Base-by-base conservation (phyloP, 2,113 vertebrate species). In the Erpornis zantholeuca region DNA sequence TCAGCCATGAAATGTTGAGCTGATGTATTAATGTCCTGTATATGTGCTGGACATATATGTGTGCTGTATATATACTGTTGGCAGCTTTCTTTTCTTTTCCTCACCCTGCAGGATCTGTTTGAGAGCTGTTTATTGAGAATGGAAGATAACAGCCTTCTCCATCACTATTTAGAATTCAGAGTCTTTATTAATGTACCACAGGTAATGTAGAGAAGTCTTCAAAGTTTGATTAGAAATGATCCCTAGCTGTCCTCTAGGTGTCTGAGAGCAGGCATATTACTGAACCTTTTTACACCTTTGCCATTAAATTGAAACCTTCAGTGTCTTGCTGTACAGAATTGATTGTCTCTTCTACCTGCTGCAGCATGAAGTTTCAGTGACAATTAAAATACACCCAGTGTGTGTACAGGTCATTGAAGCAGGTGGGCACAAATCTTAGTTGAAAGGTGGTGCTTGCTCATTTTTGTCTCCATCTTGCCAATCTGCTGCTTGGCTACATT, bases 81-180 rank as follows among this genome's bases (percentile, higher is more conserved):
- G 17, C 85, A 83, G 29, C 6, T 69, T 70, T 54, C 50, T 76
- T 76, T 88, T 71, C 83, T 71, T 33, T 27, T 70, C 76, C 52
- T 56, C 69, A 79, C 54, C 76, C 78, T 92, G 33, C 95, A 99
- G 99, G 98, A 98, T 36, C 97, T 99, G 38, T 98, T 98, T 95
- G 97, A 97, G 92, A 98, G 97, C 92, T 98, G 97, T 93, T 98
- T 99, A 91, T 96, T 99, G 88, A 98, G 97, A 86, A 92, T 99
- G 84, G 97, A 98, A 87, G 98, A 99, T 88, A 96, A 97, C 63
- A 98, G 98, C 69, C 98, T 99, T 60, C 97, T 98, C 19, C 98
- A 98, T 86, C 97, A 98, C 52, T 98, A 98, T 52, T 98, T 99
- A 92, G 99, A 99, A 52, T 97, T 99, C 92, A 98, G 94, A 96